Conservation (phyloP, 2,888 invertebrate genomes). For the Pyrocoelia pectoralis region DNA sequence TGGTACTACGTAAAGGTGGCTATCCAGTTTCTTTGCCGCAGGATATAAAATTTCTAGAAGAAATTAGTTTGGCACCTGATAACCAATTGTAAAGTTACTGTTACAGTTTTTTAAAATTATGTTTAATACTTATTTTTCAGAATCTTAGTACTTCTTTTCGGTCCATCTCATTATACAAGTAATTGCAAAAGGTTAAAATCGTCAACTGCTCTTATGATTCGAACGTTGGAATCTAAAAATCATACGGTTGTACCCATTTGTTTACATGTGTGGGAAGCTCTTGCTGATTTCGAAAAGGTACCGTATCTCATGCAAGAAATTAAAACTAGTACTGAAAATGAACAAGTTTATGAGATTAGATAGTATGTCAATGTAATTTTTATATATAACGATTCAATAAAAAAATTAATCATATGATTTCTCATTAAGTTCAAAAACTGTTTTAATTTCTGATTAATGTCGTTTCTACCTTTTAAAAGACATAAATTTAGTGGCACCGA, state of each 20-base stretch:
- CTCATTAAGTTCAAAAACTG: too few relatives aligned
- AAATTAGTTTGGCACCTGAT: constrained; percentile 56
- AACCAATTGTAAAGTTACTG: constrained; percentile 59
- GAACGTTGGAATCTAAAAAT: constrained; percentile 66
- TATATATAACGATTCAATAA: too few relatives aligned
- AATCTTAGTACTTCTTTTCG: constrained; percentile 65
- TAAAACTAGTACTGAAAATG: constrained; percentile 56
- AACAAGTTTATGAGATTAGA: too few relatives aligned
- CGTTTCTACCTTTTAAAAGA: too few relatives aligned
- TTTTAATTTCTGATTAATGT: too few relatives aligned
- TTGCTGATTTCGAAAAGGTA: constrained; percentile 67
- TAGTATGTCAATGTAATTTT: too few relatives aligned
- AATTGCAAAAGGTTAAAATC: constrained; percentile 68
- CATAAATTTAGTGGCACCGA: too few relatives aligned
- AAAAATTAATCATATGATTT: too few relatives aligned
- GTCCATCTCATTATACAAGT: constrained; percentile 64
- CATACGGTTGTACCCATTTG: constrained; percentile 66
- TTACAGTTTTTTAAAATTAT: constrained; percentile 45
- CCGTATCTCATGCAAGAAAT: constrained; percentile 71
- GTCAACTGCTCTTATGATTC: constrained; percentile 62
- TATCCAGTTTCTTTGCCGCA: constrained; percentile 61
- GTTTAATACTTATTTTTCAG: constrained; percentile 57
- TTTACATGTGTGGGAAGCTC: constrained; percentile 62
- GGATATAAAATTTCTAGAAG: constrained; percentile 58
- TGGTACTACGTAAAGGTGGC: constrained; percentile 64